Conservation (phyloP, 2,888 invertebrate species). For the Sarcophaga subvicina region DNA sequence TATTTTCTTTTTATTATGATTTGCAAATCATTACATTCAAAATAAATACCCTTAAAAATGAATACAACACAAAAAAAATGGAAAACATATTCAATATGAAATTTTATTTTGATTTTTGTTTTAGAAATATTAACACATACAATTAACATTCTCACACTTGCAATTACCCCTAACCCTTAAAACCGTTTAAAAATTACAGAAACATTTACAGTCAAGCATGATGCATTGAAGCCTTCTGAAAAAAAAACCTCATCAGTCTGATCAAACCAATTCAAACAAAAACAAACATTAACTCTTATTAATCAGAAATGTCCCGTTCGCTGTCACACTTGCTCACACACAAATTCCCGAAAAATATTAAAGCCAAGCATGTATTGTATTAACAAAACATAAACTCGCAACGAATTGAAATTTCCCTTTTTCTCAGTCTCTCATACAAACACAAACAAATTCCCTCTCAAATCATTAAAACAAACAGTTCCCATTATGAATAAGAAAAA, state of each 20-base stretch:
- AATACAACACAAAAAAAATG: constrained; percentile 20
- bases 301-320: too few species aligned
- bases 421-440: constrained; percentile 56
- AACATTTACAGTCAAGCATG: not conserved
- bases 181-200: too few species aligned
- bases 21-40: constrained; percentile 62
- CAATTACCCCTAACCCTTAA: not conserved
- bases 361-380: not conserved
- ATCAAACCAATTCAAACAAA: too few species aligned
- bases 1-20: constrained; percentile 47
- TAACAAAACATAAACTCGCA: constrained; percentile 19
- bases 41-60: constrained; percentile 21
- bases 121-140: constrained; percentile 63
- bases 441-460: constrained; percentile 23
- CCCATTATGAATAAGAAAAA: not conserved
- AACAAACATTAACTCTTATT: too few species aligned
- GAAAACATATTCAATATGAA: constrained; percentile 72
- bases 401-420: not conserved
- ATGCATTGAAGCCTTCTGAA: not conserved
- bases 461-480: constrained; percentile 30
- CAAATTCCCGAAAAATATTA: not conserved
- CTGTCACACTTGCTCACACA: too few species aligned
- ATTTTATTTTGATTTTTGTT: constrained; percentile 80
- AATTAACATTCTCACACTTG: constrained; percentile 41
- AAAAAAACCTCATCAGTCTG: too few species aligned